Percentiles rank a stretch among this genome's conserved stretches.
These are phyloP conservation scores for Desmodus rotundus DNA, from an alignment of 2,113 vertebrate genomes.

Conservation along the genomic window DNA sequence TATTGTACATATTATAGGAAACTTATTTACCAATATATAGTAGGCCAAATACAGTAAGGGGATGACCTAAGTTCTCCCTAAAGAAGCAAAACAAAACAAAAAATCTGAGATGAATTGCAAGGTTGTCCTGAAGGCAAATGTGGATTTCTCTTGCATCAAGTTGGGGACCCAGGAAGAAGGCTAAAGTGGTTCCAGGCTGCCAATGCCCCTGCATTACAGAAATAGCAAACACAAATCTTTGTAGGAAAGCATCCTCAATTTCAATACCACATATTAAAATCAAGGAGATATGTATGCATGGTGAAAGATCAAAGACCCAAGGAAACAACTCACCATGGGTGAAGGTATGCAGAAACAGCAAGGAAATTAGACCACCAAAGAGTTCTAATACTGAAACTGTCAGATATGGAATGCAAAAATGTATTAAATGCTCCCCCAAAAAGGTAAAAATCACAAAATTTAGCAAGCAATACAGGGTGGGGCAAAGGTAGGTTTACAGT, in stretches of 20 bases:
- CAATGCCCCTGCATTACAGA: neutral
- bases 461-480: neutral
- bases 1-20: neutral
- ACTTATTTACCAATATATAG: neutral
- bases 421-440: neutral
- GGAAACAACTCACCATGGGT: neutral
- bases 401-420: neutral
- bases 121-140: neutral
- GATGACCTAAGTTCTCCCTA: neutral
- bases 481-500: neutral
- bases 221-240: neutral
- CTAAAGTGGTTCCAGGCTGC: neutral
- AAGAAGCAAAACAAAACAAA: slow-evolving; percentile 20
- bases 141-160: neutral
- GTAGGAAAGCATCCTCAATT: neutral
- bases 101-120: neutral
- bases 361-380: neutral
- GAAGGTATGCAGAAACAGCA: neutral
- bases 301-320: neutral
- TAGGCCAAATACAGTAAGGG: neutral
- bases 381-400: neutral
- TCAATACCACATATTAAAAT: neutral
- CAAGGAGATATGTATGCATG: neutral
- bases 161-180: neutral
- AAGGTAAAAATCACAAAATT: neutral